Percentiles rank a stretch among this genome's conserved stretches.
phyloP scores from a whole-genome alignment of 1,140 invertebrate genomes.

The Piezodorus guildinii region DNA sequence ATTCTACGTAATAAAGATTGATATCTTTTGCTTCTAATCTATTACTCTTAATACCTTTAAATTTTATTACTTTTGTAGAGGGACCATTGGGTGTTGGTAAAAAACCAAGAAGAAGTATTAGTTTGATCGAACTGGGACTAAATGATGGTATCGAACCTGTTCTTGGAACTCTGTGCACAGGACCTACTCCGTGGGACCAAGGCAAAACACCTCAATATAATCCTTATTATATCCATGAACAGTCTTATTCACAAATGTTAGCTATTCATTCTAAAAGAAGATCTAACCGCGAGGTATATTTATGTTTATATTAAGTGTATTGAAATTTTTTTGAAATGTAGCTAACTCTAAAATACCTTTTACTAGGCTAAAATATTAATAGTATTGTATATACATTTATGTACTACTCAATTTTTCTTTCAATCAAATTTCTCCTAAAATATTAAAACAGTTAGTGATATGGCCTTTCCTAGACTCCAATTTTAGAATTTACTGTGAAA shows the following conservation, averaged over 20 bases:
- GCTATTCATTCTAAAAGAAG: constrained; percentile 49
- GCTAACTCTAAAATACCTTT: too few species aligned
- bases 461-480: too few species aligned
- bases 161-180: constrained; percentile 17
- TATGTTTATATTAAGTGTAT: background rate
- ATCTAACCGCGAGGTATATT: constrained; percentile 42
- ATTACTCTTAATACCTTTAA: background rate
- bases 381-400: too few species aligned
- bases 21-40: background rate
- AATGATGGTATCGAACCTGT: constrained; percentile 12
- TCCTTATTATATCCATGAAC: constrained; percentile 17
- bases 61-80: background rate
- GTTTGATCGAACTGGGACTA: background rate
- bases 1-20: too few species aligned
- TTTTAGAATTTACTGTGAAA: too few species aligned
- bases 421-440: too few species aligned
- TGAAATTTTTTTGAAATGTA: too few species aligned
- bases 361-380: too few species aligned
- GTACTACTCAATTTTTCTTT: too few species aligned
- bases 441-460: too few species aligned
- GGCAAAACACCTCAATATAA: constrained; percentile 11
- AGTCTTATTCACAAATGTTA: constrained; percentile 40
- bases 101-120: constrained; percentile 8
- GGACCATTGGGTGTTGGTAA: constrained; percentile 8
- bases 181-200: constrained; percentile 21